These are phyloP conservation scores for Tenualosa ilisha DNA, from an alignment of 2,797 vertebrate species.

Conservation along the genomic window DNA sequence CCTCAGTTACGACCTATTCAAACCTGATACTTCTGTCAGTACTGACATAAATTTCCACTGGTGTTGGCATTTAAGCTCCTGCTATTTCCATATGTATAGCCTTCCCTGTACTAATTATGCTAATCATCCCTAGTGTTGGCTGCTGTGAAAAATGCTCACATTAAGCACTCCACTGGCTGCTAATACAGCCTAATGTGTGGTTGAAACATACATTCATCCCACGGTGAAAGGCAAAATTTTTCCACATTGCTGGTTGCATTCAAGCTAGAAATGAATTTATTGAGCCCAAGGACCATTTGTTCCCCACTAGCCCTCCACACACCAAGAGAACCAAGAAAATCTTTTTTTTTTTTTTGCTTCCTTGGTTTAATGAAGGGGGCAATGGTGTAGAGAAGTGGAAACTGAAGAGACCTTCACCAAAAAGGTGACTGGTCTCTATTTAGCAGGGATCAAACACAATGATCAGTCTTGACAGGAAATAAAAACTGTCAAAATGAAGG, in stretches of 20 bases:
- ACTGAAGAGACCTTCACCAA: conserved; percentile 63
- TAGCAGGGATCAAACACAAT: conserved; percentile 64
- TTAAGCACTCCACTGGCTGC: conserved; percentile 96
- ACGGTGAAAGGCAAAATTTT: conserved; percentile 91
- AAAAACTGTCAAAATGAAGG: conserved; percentile 62
- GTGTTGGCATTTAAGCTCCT: conserved; percentile 91
- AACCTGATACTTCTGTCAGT: conserved; percentile 87
- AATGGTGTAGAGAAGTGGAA: conserved; percentile 71
- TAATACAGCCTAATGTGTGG: conserved; percentile 96
- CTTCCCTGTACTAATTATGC: conserved; percentile 96
- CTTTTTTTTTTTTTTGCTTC: conserved; percentile 57
- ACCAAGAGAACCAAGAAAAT: conserved; percentile 78
- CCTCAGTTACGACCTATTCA: conserved; percentile 88
- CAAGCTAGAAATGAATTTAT: conserved; percentile 95
- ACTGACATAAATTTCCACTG: conserved; percentile 93
- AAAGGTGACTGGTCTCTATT: conserved; percentile 76
- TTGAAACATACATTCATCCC: conserved; percentile 96
- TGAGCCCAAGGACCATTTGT: conserved; percentile 83
- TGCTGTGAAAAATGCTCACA: conserved; percentile 96
- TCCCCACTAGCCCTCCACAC: conserved; percentile 50
- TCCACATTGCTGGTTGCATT: conserved; percentile 97
- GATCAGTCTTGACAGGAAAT: conserved; percentile 57
- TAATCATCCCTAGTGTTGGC: conserved; percentile 94
- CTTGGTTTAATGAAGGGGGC: conserved; percentile 56
- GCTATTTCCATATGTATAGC: conserved; percentile 97